Base-by-base conservation (phyloP, 2,113 vertebrate species). In the Manacus vitellinus region DNA sequence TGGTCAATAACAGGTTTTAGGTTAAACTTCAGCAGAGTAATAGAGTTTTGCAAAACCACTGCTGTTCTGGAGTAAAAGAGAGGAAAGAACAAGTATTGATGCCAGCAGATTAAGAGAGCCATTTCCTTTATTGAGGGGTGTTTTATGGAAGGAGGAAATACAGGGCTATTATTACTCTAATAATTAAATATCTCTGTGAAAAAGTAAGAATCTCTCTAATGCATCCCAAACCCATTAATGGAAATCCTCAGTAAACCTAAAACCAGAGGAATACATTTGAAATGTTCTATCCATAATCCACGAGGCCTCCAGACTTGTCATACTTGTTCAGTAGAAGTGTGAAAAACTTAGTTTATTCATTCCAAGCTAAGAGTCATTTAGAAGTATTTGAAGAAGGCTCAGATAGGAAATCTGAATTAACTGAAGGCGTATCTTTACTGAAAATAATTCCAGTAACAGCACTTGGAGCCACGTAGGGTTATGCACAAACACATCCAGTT, bases 111-210 rank as follows among this genome's bases (percentile, higher is more conserved):
- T 27, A 49, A 73, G 46, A 71, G 39, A 33, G 37, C 16, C 5
- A 0, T 65, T 95, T 94, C 90, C 92, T 83, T 88, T 88, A 77
- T 27, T 73, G 63, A 93, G 84, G 70, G 20, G 16, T 51, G 49
- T 61, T 90, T 65, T 24, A 4, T 54, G 14, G 82, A 94, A 81
- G 51, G 65, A 68, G 68, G 65, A 96, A 82, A 72, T 10, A 30
- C 46, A 82, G 66, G 33, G 68, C 28, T 91, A 71, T 88, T 93
- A 66, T 89, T 95, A 89, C 59, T 30, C n/a, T 74, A 95, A 89
- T 95, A 81, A 85, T 70, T 85, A 97, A 56, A 78, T 65, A 59
- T 46, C 78, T 88, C 52, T 62, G 15, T 49, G 65, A n/a, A 87
- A 75, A 70, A 66, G 9, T 10, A 54, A 4, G 6, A n/a, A 35